A percentile compares a stretch with the other conserved stretches of the same genome.
These are phyloP conservation scores for Gobio occitaniae DNA, from an alignment of 2,797 vertebrate genomes.

Conservation along the genomic window DNA sequence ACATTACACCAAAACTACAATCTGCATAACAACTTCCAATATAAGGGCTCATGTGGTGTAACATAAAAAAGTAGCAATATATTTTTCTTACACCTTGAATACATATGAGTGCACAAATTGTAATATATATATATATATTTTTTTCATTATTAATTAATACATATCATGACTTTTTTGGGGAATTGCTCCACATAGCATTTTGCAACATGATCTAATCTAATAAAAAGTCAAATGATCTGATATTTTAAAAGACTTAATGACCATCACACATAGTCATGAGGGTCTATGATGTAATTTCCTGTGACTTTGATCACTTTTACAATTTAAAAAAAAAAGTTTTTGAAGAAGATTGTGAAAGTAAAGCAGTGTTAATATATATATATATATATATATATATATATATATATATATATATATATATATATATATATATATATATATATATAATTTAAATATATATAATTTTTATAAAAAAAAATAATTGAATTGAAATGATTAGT, in stretches of 20 bases:
- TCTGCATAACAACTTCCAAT: neutral
- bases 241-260: neutral
- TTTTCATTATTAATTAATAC: too few species aligned
- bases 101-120: neutral
- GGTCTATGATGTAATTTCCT: neutral
- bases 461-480: too few species aligned
- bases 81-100: neutral
- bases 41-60: neutral
- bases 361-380: neutral
- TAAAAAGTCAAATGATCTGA: neutral
- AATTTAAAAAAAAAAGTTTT: accelerated
- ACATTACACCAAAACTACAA: neutral
- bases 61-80: neutral
- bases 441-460: too few species aligned
- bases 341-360: neutral
- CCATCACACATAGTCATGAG: neutral
- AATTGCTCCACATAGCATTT: neutral
- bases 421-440: too few species aligned
- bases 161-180: neutral
- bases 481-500: too few species aligned
- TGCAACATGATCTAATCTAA: neutral
- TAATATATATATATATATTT: too few species aligned
- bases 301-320: neutral
- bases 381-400: too few species aligned
- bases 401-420: too few species aligned